These are phyloP conservation scores for Vultur gryphus DNA, from an alignment of 2,797 vertebrate genomes.

Conservation along the genomic window DNA sequence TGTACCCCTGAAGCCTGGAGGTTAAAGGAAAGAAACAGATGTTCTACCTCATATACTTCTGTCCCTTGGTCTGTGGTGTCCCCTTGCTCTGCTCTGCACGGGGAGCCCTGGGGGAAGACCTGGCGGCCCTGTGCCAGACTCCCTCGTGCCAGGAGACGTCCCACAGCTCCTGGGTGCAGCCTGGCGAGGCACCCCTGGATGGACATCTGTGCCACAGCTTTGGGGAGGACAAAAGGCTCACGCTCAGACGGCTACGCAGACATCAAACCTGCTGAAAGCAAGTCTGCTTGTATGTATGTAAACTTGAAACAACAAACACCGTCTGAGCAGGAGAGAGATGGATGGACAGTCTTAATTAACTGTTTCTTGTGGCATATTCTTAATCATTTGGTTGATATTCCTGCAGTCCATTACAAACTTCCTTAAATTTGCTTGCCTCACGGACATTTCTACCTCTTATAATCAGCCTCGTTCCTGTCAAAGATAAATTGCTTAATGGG, in stretches of 20 bases:
- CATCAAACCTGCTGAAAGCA: neutral
- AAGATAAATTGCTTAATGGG: conserved; percentile 52
- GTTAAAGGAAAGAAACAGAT: neutral
- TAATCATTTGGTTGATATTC: conserved; percentile 50
- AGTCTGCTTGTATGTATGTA: neutral
- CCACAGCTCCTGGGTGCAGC: neutral
- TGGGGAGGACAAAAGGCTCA: neutral
- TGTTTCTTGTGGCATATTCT: conserved; percentile 49
- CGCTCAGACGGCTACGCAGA: accelerated
- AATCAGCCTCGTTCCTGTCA: conserved; percentile 41
- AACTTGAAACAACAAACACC: neutral
- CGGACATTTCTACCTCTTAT: conserved; percentile 11
- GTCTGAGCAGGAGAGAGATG: neutral
- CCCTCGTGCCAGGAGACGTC: neutral
- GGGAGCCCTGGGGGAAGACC: neutral
- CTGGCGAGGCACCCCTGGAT: accelerated
- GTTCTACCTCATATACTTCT: neutral
- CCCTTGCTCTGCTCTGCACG: neutral
- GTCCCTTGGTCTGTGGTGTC: no score
- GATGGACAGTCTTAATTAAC: conserved; percentile 54
- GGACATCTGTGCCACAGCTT: accelerated
- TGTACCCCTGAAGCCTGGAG: accelerated
- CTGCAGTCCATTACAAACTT: conserved; percentile 63
- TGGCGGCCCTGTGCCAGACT: neutral
- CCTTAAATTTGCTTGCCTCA: conserved; percentile 62